Evolutionary conservation across 2,888 invertebrate genomes (phyloP).

Genomic region (Xylota segnis): DNA sequence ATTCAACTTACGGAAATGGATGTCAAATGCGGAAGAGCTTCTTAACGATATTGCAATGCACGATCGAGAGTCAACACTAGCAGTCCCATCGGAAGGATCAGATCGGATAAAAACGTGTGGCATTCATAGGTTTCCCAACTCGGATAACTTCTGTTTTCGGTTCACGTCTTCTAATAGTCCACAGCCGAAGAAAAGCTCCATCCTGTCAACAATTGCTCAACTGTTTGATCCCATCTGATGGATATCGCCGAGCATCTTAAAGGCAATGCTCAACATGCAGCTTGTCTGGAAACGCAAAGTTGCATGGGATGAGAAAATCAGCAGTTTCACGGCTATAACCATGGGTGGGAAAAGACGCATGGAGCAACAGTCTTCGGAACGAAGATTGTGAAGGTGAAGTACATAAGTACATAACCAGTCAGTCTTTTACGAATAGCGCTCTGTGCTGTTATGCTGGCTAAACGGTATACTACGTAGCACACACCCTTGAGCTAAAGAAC

Average conservation of each 20-base stretch:
- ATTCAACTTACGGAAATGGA: no score
- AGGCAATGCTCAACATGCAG: conserved; percentile 21
- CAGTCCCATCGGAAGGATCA: conserved; percentile 1
- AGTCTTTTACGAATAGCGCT: no score
- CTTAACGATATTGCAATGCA: no score
- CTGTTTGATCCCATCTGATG: conserved; percentile 38
- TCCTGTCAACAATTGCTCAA: conserved; percentile 28
- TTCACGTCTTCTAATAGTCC: conserved; percentile 7
- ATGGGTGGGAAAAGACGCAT: conserved; percentile 14
- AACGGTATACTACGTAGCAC: no score
- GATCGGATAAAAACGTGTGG: not conserved
- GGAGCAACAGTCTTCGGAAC: no score
- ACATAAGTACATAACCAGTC: no score
- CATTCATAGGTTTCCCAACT: not conserved
- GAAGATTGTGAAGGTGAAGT: no score
- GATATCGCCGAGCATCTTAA: conserved; percentile 33
- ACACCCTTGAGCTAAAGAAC: no score
- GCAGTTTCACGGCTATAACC: no score
- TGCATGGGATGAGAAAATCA: conserved; percentile 26
- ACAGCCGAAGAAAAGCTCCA: conserved; percentile 22
- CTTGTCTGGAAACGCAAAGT: conserved; percentile 16
- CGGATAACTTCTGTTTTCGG: conserved; percentile 27
- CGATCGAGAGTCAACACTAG: no score
- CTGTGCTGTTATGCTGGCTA: no score
- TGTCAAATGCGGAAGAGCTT: no score